Evolutionary conservation across 2,797 vertebrate genomes (phyloP), one percentile per base, ranked within the genome.

Genomic region (Valencia hispanica): DNA sequence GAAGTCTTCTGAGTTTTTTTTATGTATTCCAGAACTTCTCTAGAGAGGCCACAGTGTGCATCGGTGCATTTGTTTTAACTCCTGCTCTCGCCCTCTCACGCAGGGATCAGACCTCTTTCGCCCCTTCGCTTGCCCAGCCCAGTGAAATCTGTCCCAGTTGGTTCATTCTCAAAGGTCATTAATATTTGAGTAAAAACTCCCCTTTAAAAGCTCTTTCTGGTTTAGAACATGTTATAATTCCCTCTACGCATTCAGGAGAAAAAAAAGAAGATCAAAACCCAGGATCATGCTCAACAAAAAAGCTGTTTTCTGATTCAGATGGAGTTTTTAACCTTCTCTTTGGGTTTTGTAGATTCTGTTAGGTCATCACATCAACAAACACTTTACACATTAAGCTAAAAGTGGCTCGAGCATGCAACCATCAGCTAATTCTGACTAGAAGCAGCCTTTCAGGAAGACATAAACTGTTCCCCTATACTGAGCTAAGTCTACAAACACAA

Each of bases 121-220:
- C 86, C 91, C 61, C 88, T 87, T 79, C 73, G 82, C 87, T 86
- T 85, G 80, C 91, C 89, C 79, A 34, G 74, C 85, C 79, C 66
- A 71, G 72, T 92, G 92, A 93, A 95, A 94, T 82, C 88, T 88
- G 84, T 89, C 91, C 89, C 86, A 82, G 84, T 74, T 81, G 87
- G 83, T 82, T 80, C 84, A 86, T 90, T 92, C 88, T 82, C 70
- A 43, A 18, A 68, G 22, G 27, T 53, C 91, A 94, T 94, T 84
- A 92, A 94, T 94, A 94, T 93, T 94, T 93, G 75, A 94, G 84
- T 30, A 70, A 72, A 81, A 92, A 83, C 71, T 57, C 86, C 89
- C 75, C 81, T 88, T 90, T 93, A 91, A 94, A 93, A 94, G 92
- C 92, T 73, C 86, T 92, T 90, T 89, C 86, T 88, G 83, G 74